phyloP scores from a whole-genome alignment of 2,797 vertebrate species.

The Coregonus suidteri region DNA sequence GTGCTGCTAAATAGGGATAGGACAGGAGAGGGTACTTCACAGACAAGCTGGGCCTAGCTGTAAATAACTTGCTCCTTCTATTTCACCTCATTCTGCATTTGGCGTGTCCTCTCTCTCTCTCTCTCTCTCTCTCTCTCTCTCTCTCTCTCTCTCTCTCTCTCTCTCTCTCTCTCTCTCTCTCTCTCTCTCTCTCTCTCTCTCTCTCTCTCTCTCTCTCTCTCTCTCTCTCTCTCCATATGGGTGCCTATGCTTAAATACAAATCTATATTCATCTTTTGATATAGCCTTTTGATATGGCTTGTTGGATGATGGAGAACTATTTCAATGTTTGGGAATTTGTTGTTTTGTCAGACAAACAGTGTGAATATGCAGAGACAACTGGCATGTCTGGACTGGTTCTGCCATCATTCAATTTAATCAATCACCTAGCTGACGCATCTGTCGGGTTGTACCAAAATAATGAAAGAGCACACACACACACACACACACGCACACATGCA shows the following conservation, averaged over 20 bases:
- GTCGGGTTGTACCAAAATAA: conserved; percentile 14
- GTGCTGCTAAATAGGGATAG: conserved; percentile 64
- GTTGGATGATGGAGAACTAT: conserved; percentile 14
- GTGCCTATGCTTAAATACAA: conserved; percentile 15
- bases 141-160: neutral
- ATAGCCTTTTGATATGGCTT: neutral
- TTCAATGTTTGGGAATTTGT: conserved; percentile 32
- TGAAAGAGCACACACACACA: neutral
- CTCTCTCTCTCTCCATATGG: conserved; percentile 10
- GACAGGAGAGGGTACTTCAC: conserved; percentile 64
- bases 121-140: neutral
- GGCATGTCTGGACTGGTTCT: neutral
- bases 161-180: no score
- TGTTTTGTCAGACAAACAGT: conserved; percentile 26
- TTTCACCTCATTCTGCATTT: neutral
- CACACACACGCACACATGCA: neutral
- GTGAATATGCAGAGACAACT: conserved; percentile 14
- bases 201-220: no score
- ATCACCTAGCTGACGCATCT: conserved; percentile 6
- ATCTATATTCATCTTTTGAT: conserved; percentile 18
- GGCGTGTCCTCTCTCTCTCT: neutral
- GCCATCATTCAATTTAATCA: conserved; percentile 11
- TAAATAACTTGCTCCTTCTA: conserved; percentile 66
- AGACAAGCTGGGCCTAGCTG: conserved; percentile 67
- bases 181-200: no score